Evolutionary conservation across 2,888 invertebrate species (phyloP).

Genomic region (Gnatocerus cornutus): DNA sequence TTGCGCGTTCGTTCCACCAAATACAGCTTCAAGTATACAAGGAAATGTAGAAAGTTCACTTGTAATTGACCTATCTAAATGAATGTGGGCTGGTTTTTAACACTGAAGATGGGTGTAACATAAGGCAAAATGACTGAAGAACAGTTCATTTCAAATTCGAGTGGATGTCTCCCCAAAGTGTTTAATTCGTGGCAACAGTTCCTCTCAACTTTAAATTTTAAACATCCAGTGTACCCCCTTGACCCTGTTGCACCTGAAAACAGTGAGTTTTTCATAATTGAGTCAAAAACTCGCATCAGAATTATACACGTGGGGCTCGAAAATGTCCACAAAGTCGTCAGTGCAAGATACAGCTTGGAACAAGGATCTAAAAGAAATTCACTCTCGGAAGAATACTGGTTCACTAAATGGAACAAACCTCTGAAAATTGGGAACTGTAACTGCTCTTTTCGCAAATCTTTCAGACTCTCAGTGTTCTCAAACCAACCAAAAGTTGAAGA

Average conservation of each 20-base stretch:
- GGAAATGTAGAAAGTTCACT: conserved; percentile 32
- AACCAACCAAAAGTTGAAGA: conserved; percentile 55
- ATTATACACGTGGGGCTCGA: conserved; percentile 66
- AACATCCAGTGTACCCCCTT: conserved; percentile 65
- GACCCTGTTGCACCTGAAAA: conserved; percentile 65
- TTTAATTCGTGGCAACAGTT: conserved; percentile 58
- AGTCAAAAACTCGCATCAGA: conserved; percentile 64
- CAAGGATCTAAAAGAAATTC: conserved; percentile 63
- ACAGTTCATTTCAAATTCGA: conserved; percentile 7
- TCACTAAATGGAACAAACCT: conserved; percentile 70
- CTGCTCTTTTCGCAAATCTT: conserved; percentile 69
- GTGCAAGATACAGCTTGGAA: conserved; percentile 44
- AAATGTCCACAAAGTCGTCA: conserved; percentile 47
- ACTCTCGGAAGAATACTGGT: conserved; percentile 72
- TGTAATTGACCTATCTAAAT: conserved; percentile 33
- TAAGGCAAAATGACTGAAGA: conserved; percentile 57
- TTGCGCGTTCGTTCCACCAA: neutral
- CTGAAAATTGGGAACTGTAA: conserved; percentile 67
- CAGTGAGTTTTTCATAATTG: conserved; percentile 67
- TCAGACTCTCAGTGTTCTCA: conserved; percentile 63
- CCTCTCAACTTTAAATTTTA: conserved; percentile 58
- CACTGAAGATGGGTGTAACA: conserved; percentile 59
- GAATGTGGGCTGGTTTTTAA: conserved; percentile 33
- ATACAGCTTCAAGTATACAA: neutral
- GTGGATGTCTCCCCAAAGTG: conserved; percentile 61